phyloP scores from a whole-genome alignment of 2,113 vertebrate species.

The Cottus gobio region DNA sequence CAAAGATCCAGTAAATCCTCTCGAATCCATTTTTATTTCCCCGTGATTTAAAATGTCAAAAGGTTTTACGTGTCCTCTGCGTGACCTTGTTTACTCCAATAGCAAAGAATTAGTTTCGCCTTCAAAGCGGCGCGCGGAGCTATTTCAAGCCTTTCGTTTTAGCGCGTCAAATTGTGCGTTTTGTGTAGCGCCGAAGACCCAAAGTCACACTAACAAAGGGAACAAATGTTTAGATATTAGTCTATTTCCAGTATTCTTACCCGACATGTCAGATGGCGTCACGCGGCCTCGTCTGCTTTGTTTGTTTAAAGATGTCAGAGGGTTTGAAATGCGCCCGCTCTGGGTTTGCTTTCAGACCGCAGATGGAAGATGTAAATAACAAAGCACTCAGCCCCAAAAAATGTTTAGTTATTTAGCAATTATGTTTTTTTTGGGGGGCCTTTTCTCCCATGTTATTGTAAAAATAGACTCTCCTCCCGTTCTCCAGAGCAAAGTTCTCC shows the following conservation, averaged over 20 bases:
- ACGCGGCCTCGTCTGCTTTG: conserved; percentile 27
- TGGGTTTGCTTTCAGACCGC: conserved; percentile 36
- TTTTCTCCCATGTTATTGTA: background rate
- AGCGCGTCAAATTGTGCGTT: conserved; percentile 67
- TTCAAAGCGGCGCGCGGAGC: conserved; percentile 51
- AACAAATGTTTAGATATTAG: conserved; percentile 57
- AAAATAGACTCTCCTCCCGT: conserved; percentile 30
- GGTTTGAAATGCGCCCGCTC: conserved; percentile 29
- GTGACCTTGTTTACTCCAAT: conserved; percentile 61
- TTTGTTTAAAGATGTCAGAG: conserved; percentile 47
- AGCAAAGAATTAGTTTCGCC: conserved; percentile 54
- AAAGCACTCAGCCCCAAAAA: conserved; percentile 11
- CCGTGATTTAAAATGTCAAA: conserved; percentile 58
- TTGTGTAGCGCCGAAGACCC: conserved; percentile 42
- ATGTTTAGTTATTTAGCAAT: conserved; percentile 15
- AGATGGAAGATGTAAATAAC: conserved; percentile 44
- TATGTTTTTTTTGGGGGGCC: background rate
- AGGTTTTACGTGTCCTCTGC: conserved; percentile 63
- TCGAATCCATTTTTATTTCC: conserved; percentile 63
- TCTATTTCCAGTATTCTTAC: conserved; percentile 55
- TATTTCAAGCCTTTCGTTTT: conserved; percentile 72
- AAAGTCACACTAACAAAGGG: conserved; percentile 47
- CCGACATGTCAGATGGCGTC: conserved; percentile 53
- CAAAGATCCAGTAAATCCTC: conserved; percentile 59
- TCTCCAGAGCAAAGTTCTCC: conserved; percentile 13